phyloP scores from a whole-genome alignment of 2,113 vertebrate species.

The Bubalus kerabau region DNA sequence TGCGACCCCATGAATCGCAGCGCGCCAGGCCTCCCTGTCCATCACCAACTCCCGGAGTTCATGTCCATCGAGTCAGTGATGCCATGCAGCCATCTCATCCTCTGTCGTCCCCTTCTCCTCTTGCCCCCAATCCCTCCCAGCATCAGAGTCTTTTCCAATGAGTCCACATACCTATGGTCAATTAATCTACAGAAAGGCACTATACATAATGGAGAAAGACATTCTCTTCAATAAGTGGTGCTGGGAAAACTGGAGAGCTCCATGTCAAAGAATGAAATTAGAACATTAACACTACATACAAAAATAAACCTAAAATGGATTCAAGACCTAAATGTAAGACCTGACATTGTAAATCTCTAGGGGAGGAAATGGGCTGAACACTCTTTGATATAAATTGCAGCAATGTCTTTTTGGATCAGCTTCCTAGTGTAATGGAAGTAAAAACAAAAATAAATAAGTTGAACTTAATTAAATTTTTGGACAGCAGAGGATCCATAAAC shows the following conservation, averaged over 20 bases:
- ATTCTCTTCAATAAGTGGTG: not conserved
- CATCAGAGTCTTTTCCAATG: too few species aligned
- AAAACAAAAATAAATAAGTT: not conserved
- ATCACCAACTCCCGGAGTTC: too few species aligned
- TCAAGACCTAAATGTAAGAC: not conserved
- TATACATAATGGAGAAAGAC: not conserved
- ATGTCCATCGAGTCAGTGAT: too few species aligned
- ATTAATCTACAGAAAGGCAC: not conserved
- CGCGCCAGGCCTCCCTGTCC: too few species aligned
- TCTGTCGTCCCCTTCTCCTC: too few species aligned
- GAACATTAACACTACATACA: not conserved
- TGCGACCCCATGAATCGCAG: too few species aligned
- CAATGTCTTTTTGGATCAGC: not conserved
- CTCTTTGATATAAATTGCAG: not conserved
- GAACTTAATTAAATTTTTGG: not conserved
- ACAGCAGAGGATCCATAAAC: not conserved
- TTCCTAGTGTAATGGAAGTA: not conserved
- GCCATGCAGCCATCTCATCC: too few species aligned
- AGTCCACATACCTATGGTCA: not conserved
- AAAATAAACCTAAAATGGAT: not conserved
- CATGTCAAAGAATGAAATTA: not conserved
- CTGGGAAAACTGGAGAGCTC: not conserved
- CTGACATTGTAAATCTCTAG: not conserved
- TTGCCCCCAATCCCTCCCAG: too few species aligned
- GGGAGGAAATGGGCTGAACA: not conserved